Evolutionary conservation across 2,888 invertebrate genomes (phyloP).

Genomic region (Stomorhina lunata): DNA sequence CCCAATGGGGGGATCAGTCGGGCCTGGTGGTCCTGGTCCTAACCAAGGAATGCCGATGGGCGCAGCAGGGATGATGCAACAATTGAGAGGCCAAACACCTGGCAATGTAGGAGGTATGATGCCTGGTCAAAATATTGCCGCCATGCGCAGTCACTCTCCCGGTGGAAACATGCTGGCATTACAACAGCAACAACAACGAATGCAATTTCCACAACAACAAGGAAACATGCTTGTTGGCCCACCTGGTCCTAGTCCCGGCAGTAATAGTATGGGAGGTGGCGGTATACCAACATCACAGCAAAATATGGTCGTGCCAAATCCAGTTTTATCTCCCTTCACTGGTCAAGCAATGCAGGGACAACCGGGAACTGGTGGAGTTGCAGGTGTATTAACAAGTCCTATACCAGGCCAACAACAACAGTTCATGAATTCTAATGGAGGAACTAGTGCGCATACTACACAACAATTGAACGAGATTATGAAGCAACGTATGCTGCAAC

Average conservation of each 20-base stretch:
- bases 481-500: slow-evolving; percentile 82
- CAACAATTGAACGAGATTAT: slow-evolving; percentile 82
- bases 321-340: slow-evolving; percentile 87
- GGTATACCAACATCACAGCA: slow-evolving; percentile 82
- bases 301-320: slow-evolving; percentile 82
- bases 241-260: slow-evolving; percentile 87
- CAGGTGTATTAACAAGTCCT: slow-evolving; percentile 74
- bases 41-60: slow-evolving; percentile 67
- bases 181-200: slow-evolving; percentile 81
- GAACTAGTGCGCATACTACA: slow-evolving; percentile 74
- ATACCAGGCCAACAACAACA: slow-evolving; percentile 76
- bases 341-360: slow-evolving; percentile 80
- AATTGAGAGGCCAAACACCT: slow-evolving; percentile 75
- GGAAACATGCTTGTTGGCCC: slow-evolving; percentile 83
- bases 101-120: slow-evolving; percentile 70
- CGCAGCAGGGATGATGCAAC: slow-evolving; percentile 74
- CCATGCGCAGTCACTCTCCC: slow-evolving; percentile 86
- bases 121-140: slow-evolving; percentile 72
- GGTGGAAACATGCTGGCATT: slow-evolving; percentile 81
- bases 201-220: slow-evolving; percentile 81
- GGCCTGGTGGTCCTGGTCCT: slow-evolving; percentile 69
- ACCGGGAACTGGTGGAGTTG: slow-evolving; percentile 68
- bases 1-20: slow-evolving; percentile 72
- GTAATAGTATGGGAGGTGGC: slow-evolving; percentile 77
- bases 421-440: slow-evolving; percentile 82